Conservation (phyloP, 1,140 invertebrate species). For the Fragariocoptes setiger region DNA sequence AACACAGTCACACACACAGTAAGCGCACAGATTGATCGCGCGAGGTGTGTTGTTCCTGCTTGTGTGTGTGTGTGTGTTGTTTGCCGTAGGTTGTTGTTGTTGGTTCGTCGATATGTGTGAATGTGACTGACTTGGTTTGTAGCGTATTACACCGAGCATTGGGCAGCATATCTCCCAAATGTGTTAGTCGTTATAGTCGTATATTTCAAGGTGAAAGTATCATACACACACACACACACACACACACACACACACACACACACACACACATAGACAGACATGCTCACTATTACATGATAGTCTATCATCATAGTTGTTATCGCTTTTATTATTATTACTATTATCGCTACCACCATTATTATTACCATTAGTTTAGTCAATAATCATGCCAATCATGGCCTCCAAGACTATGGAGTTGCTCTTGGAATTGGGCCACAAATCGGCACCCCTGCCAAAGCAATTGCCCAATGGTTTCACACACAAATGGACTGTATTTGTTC, state of each 20-base stretch:
- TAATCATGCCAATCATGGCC: not conserved
- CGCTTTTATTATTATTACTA: not conserved
- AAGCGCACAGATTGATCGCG: not conserved
- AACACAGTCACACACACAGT: not conserved
- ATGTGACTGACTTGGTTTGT: not conserved
- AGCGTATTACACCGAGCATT: not conserved
- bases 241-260: not conserved
- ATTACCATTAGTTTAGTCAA: not conserved
- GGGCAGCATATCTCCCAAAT: not conserved
- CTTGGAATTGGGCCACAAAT: not conserved
- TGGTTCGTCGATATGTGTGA: not conserved
- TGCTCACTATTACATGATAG: not conserved
- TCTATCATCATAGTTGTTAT: not conserved
- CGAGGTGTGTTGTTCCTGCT: not conserved
- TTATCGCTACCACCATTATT: not conserved
- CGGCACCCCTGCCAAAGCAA: not conserved
- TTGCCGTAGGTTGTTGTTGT: not conserved
- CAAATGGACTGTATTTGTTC: slow-evolving; percentile 44
- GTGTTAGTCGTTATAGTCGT: not conserved
- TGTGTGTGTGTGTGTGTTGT: not conserved
- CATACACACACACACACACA: not conserved
- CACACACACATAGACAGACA: not conserved
- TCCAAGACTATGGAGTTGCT: not conserved
- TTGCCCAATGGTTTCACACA: not conserved
- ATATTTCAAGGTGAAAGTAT: not conserved